These are phyloP conservation scores for Colletes collaris DNA, from an alignment of 2,888 invertebrate species.

Conservation along the genomic window DNA sequence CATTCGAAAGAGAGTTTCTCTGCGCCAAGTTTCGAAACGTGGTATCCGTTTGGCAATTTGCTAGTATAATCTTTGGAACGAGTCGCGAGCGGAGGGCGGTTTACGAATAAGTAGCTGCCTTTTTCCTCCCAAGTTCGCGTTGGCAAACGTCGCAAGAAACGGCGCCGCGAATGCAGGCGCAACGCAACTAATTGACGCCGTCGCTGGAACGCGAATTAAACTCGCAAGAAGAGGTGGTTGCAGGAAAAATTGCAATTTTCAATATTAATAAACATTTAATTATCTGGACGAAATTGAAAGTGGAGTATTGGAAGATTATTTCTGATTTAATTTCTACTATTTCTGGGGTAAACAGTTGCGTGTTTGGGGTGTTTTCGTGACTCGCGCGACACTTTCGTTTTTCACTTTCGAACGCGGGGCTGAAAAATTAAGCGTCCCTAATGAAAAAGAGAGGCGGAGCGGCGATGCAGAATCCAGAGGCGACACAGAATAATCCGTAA, in stretches of 20 bases:
- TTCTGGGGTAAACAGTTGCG: too few relatives aligned
- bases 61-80: conserved; percentile 37
- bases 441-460: not conserved
- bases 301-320: too few relatives aligned
- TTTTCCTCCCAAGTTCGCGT: not conserved
- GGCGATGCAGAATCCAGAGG: not conserved
- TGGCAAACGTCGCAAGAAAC: too few relatives aligned
- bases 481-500: conserved; percentile 44
- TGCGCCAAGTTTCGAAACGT: conserved; percentile 27
- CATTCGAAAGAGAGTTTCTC: conserved; percentile 14
- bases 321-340: too few relatives aligned
- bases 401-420: not conserved
- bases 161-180: too few relatives aligned
- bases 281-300: too few relatives aligned
- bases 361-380: too few relatives aligned
- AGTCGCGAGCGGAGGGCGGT: conserved; percentile 7
- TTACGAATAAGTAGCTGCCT: conserved; percentile 7
- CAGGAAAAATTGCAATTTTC: too few relatives aligned
- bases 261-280: too few relatives aligned
- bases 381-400: not conserved
- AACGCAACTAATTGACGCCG: too few relatives aligned
- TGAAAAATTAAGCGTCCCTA: not conserved
- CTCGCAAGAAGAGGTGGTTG: too few relatives aligned
- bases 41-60: conserved; percentile 42
- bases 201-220: too few relatives aligned